A percentile compares a stretch with the other conserved stretches of the same genome.
Conservation (phyloP, 2,113 vertebrate species). For the Protobothrops flavoviridis region DNA sequence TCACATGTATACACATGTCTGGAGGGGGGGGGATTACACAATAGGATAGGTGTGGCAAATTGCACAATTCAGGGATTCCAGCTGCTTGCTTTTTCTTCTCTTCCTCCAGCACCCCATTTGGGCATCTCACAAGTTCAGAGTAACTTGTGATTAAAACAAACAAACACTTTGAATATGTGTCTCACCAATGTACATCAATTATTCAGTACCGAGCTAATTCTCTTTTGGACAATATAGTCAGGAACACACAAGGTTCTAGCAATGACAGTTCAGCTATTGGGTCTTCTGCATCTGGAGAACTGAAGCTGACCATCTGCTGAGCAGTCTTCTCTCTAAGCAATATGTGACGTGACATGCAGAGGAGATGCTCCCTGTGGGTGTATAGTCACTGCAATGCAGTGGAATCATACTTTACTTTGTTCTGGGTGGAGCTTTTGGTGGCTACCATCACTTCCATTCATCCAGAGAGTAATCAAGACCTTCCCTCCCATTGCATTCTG, state of each 20-base stretch:
- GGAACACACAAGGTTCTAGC: not conserved
- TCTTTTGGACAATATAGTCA: not conserved
- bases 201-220: not conserved
- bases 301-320: not conserved
- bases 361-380: not conserved
- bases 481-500: not conserved
- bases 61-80: not conserved
- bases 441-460: not conserved
- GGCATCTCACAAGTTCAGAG: not conserved
- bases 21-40: not conserved
- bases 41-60: not conserved
- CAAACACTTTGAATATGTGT: not conserved
- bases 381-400: not conserved
- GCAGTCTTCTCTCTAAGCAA: not conserved
- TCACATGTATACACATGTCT: not conserved
- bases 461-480: not conserved
- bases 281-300: not conserved
- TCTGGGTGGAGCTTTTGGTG: not conserved
- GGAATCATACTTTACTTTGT: not conserved
- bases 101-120: not conserved
- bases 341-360: not conserved
- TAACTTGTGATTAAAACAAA: not conserved
- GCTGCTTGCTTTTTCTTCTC: not conserved
- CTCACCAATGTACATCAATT: not conserved
- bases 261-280: not conserved